Percentiles rank a stretch among this genome's conserved stretches.
Conservation (phyloP, 1,140 invertebrate species). For the Drosophila mauritiana region DNA sequence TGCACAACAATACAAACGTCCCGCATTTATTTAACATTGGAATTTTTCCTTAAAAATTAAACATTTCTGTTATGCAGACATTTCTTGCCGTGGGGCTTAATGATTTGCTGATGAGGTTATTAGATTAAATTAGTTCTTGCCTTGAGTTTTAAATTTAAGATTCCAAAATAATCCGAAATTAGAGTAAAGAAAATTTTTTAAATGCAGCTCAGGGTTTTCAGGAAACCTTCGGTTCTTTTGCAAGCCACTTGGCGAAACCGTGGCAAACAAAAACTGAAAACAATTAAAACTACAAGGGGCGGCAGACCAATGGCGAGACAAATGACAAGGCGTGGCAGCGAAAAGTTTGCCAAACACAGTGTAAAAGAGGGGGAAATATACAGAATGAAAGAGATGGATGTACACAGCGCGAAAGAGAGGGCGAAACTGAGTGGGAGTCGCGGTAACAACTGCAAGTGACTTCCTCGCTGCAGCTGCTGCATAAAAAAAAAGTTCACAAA, state of each 20-base stretch:
- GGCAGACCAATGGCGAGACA: constrained; percentile 49
- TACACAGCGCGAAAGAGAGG: background rate
- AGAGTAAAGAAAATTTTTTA: constrained; percentile 2
- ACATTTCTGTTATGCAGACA: no score
- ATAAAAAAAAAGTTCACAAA: constrained; percentile 36
- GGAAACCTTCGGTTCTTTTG: constrained; percentile 40
- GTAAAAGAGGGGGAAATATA: background rate
- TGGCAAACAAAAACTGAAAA: constrained; percentile 55
- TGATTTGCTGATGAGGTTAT: background rate
- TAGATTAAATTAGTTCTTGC: background rate
- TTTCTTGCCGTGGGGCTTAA: no score
- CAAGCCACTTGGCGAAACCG: constrained; percentile 37
- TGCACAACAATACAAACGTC: constrained; percentile 3
- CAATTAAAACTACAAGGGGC: constrained; percentile 64
- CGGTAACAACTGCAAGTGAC: constrained; percentile 69
- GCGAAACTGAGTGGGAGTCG: constrained; percentile 13
- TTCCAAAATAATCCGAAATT: background rate
- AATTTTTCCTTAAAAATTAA: no score
- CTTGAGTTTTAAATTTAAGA: no score
- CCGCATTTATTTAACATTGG: no score
- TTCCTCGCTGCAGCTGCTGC: constrained; percentile 41
- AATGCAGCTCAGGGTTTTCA: background rate
- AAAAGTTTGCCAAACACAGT: constrained; percentile 64
- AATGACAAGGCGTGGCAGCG: constrained; percentile 50
- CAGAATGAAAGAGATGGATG: background rate